Base-by-base conservation (phyloP, 2,797 vertebrate species). In the Platalea minor region DNA sequence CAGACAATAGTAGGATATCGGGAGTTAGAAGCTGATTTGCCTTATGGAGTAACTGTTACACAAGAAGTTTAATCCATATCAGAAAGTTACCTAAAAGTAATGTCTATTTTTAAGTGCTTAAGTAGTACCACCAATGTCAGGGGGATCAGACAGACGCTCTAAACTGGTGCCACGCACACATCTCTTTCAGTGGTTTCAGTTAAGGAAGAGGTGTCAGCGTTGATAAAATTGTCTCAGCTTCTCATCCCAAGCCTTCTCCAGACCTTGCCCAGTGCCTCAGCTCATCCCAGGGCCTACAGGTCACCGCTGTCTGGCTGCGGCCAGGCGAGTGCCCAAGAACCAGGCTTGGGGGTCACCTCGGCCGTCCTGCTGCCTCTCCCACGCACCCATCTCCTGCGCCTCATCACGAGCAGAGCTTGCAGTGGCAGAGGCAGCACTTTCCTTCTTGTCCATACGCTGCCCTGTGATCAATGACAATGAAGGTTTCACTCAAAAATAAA, bases 351-450 rank as follows among this genome's bases (percentile, higher is more conserved):
- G 2, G 5, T 5, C 65, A 59, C 41, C 53, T n/a, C 63, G 45
- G 23, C 46, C 29, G 17, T 69, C 35, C 29, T 18, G 16, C 37
- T 90, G 23, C 54, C 41, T 35, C 48, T 59, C 11, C 67, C 35
- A 8, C 6, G 35, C 60, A 25, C 24, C 46, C 50, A 9, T 10
- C 68, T n/a, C 19, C 8, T 35, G 5, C 9, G 7, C 37, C 9
- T 28, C 4, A 5, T 4, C 57, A 23, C 0, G 3, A 43, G 28
- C 46, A 57, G 43, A 51, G 46, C 26, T 23, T 9, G 9, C 2
- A 35, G 35, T 2, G 21, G 48, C 60, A 63, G 17, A 20, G 23
- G 21, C 11, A 28, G 15, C 24, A 2, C 33, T 7, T 21, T 56
- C 60, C 41, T 46, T 43, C 31, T 9, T n/a, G 21, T 13, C 48